These are phyloP conservation scores for Ageneiosus marmoratus DNA, from an alignment of 2,113 vertebrate species.

Conservation along the genomic window DNA sequence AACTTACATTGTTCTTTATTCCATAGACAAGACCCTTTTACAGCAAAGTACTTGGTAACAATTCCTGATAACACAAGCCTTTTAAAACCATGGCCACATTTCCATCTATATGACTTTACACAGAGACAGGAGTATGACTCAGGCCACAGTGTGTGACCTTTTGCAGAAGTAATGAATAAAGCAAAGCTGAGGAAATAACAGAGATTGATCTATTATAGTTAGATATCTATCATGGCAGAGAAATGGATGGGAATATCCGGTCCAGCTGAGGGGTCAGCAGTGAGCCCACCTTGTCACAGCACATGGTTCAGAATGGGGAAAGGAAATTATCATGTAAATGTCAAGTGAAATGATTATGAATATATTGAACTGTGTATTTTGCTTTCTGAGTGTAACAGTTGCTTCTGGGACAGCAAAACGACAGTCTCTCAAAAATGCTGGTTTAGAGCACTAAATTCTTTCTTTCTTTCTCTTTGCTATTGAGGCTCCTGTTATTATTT, in stretches of 20 bases:
- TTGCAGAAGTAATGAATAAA: conserved; percentile 23
- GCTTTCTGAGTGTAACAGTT: not conserved
- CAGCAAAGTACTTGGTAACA: conserved; percentile 14
- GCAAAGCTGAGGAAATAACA: not conserved
- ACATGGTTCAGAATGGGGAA: not conserved
- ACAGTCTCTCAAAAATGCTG: not conserved
- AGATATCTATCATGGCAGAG: not conserved
- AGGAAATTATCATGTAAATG: conserved; percentile 16
- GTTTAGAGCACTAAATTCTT: not conserved
- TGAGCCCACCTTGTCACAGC: not conserved
- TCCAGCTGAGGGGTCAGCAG: not conserved
- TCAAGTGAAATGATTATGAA: not conserved
- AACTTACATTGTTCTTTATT: conserved; percentile 19
- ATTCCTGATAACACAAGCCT: conserved; percentile 30
- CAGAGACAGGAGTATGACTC: not conserved
- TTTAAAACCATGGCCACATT: conserved; percentile 33
- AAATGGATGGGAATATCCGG: not conserved
- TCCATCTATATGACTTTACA: conserved; percentile 14
- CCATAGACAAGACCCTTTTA: not conserved
- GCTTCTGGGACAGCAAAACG: not conserved
- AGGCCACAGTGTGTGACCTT: conserved; percentile 17
- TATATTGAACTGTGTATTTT: not conserved
- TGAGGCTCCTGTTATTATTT: conserved; percentile 29
- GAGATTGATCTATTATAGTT: conserved; percentile 20
- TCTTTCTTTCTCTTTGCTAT: not conserved